A percentile compares a stretch with the other conserved stretches of the same genome.
phyloP scores from a whole-genome alignment of 2,797 vertebrate genomes.

The Clarias fuscus region DNA sequence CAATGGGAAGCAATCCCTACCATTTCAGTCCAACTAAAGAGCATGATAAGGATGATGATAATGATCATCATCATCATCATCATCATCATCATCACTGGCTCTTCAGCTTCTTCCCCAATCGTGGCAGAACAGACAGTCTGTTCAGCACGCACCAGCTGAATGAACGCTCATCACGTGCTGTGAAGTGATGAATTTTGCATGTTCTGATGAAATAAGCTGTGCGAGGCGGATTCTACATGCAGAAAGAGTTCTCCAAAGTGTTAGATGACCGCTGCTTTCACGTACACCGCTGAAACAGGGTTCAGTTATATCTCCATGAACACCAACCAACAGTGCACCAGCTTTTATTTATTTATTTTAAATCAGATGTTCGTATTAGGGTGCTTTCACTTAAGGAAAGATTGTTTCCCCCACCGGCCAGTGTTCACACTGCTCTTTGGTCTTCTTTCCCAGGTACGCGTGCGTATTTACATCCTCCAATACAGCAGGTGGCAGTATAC shows the following conservation, averaged over 20 bases:
- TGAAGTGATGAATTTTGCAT: background rate
- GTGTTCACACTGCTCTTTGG: too few relatives aligned
- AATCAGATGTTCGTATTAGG: background rate
- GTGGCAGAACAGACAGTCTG: background rate
- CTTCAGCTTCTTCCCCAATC: slow-evolving; percentile 6
- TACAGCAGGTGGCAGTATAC: too few relatives aligned
- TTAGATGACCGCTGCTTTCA: background rate
- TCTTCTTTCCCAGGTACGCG: too few relatives aligned
- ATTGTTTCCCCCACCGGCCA: too few relatives aligned
- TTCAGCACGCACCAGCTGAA: slow-evolving; percentile 1
- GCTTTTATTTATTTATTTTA: background rate
- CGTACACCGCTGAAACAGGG: background rate
- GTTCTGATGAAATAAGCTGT: background rate
- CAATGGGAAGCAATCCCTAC: background rate
- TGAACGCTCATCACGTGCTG: background rate
- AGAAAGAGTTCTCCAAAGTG: background rate
- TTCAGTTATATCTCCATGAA: background rate
- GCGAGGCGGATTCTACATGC: background rate
- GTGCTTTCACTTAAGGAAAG: too few relatives aligned
- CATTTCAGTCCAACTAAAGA: background rate
- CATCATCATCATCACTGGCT: background rate
- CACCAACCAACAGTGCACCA: background rate
- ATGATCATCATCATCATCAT: background rate
- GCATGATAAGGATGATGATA: background rate
- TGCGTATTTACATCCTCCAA: too few relatives aligned